Evolutionary conservation across 1,140 invertebrate species (phyloP).

Genomic region (Vanessa atalanta): DNA sequence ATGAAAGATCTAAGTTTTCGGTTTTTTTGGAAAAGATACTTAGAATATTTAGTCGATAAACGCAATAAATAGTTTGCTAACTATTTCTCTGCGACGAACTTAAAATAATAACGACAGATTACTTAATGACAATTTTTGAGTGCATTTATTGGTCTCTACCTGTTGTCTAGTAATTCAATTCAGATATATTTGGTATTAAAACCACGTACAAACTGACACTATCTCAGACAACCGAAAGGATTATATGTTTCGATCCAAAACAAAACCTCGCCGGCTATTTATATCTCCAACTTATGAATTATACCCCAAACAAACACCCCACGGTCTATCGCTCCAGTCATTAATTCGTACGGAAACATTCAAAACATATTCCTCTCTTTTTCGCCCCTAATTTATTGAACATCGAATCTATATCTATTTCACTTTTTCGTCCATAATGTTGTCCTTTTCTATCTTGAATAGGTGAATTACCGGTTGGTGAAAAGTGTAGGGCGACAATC

Average conservation of each 20-base stretch:
- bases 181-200: no score
- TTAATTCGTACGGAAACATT: conserved; percentile 22
- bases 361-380: conserved; percentile 21
- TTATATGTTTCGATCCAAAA: conserved; percentile 1
- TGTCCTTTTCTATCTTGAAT: conserved; percentile 15
- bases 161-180: no score
- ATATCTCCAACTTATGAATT: conserved; percentile 8
- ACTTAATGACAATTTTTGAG: not conserved
- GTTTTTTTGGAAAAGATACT: no score
- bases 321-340: conserved; percentile 30
- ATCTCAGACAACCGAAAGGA: not conserved
- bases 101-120: not conserved
- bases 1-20: no score
- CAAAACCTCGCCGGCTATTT: not conserved
- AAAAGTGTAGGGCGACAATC: not conserved
- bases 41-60: not conserved
- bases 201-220: no score
- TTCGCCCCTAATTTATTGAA: not conserved
- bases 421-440: conserved; percentile 5
- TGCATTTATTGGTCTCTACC: no score
- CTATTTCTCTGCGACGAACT: not conserved
- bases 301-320: conserved; percentile 39
- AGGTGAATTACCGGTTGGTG: conserved; percentile 3
- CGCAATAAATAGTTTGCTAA: not conserved
- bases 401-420: conserved; percentile 7